Conservation (phyloP, 2,113 vertebrate genomes). For the Naja naja region DNA sequence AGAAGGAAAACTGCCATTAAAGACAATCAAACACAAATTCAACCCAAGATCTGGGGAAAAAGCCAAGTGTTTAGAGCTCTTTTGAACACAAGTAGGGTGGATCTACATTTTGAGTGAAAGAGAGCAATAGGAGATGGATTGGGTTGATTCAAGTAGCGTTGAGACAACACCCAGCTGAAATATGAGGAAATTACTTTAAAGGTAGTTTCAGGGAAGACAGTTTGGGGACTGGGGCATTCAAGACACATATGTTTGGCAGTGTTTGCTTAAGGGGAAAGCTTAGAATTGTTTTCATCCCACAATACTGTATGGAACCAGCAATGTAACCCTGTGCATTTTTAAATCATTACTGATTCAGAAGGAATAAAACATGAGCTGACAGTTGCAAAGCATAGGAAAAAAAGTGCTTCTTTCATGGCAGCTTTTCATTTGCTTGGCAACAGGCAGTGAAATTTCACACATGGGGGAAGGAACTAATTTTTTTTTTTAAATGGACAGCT, state of each 20-base stretch:
- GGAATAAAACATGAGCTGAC: not conserved
- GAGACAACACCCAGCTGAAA: not conserved
- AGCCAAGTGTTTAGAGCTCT: not conserved
- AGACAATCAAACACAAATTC: not conserved
- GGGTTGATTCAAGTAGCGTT: not conserved
- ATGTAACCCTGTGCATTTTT: not conserved
- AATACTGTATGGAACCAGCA: not conserved
- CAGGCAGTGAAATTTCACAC: not conserved
- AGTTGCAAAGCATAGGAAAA: not conserved
- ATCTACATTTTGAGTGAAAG: not conserved
- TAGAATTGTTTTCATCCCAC: not conserved
- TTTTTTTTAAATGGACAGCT: no score
- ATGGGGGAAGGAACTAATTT: not conserved
- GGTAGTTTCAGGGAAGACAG: not conserved
- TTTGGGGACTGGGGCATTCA: not conserved
- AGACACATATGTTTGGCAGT: no score
- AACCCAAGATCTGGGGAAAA: not conserved
- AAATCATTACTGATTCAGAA: not conserved
- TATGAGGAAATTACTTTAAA: not conserved
- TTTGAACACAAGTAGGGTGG: not conserved
- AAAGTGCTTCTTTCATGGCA: not conserved
- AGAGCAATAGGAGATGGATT: not conserved
- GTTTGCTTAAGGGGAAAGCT: not conserved
- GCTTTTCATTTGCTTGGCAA: not conserved
- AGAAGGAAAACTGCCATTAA: not conserved